Evolutionary conservation across 2,888 invertebrate species (phyloP).

Genomic region (Morinoia aosen): DNA sequence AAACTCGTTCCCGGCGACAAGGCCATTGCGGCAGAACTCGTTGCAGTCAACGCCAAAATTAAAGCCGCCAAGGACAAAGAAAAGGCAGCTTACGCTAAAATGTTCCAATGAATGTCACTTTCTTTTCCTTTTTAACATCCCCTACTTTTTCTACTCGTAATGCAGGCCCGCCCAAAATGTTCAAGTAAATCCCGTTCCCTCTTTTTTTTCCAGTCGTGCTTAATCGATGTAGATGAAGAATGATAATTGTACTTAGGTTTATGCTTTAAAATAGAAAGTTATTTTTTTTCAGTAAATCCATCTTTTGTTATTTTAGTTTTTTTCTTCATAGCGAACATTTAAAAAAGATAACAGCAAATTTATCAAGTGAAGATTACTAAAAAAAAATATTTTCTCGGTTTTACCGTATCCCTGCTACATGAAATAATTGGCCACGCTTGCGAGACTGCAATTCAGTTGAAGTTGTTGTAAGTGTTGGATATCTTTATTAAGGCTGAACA

Average conservation of each 20-base stretch:
- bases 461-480: not conserved
- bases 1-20: conserved; percentile 61
- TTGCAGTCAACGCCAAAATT: conserved; percentile 58
- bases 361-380: not conserved
- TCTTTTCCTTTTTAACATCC: not conserved
- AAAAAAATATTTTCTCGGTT: not conserved
- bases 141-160: not conserved
- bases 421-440: not conserved
- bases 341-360: not conserved
- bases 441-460: not conserved
- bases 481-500: not conserved
- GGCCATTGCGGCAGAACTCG: conserved; percentile 58
- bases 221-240: not conserved
- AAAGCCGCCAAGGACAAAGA: conserved; percentile 60
- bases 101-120: conserved; percentile 56
- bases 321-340: not conserved
- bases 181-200: no score
- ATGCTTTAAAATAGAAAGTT: not conserved
- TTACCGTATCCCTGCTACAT: not conserved
- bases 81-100: conserved; percentile 61
- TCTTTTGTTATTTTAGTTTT: not conserved
- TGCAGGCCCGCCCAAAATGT: not conserved
- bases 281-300: not conserved
- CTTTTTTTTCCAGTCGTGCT: not conserved
- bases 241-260: not conserved